phyloP scores from a whole-genome alignment of 2,113 vertebrate genomes.

The Lampris incognitus region DNA sequence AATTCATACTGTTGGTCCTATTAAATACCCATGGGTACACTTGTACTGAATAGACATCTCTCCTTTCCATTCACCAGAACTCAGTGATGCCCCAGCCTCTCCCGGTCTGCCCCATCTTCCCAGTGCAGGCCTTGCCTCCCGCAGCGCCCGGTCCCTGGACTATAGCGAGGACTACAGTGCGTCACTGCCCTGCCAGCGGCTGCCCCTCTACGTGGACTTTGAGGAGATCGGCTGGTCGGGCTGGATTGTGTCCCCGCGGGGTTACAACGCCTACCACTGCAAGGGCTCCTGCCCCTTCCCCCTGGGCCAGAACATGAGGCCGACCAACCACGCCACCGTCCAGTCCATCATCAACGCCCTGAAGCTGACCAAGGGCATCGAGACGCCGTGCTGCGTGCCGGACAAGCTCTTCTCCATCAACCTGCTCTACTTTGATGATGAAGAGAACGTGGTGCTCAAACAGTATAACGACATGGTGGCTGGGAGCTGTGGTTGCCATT shows the following conservation, averaged over 20 bases:
- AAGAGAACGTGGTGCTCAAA: constrained; percentile 87
- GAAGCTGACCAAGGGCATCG: constrained; percentile 82
- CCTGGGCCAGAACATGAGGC: constrained; percentile 86
- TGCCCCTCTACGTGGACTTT: constrained; percentile 86
- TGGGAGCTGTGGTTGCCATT: constrained; percentile 88
- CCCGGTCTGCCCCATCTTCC: constrained; percentile 61
- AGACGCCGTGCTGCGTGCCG: constrained; percentile 86
- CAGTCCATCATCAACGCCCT: constrained; percentile 88
- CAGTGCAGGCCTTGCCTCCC: constrained; percentile 49
- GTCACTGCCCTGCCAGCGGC: constrained; percentile 76
- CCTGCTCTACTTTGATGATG: constrained; percentile 87
- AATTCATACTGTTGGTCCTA: too few relatives aligned
- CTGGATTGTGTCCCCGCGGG: constrained; percentile 87
- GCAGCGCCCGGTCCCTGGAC: constrained; percentile 76
- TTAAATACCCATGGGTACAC: too few relatives aligned
- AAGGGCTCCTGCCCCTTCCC: constrained; percentile 87
- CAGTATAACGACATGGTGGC: constrained; percentile 89
- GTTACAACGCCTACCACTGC: constrained; percentile 88
- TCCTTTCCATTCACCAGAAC: constrained; percentile 51
- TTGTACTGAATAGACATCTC: not conserved
- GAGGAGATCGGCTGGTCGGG: constrained; percentile 89
- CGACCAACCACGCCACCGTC: constrained; percentile 88
- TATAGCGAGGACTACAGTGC: constrained; percentile 61
- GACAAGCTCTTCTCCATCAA: constrained; percentile 88
- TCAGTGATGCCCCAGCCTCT: constrained; percentile 32